Evolutionary conservation across 2,113 vertebrate species (phyloP).

Genomic region (Leptobrachium leishanense): DNA sequence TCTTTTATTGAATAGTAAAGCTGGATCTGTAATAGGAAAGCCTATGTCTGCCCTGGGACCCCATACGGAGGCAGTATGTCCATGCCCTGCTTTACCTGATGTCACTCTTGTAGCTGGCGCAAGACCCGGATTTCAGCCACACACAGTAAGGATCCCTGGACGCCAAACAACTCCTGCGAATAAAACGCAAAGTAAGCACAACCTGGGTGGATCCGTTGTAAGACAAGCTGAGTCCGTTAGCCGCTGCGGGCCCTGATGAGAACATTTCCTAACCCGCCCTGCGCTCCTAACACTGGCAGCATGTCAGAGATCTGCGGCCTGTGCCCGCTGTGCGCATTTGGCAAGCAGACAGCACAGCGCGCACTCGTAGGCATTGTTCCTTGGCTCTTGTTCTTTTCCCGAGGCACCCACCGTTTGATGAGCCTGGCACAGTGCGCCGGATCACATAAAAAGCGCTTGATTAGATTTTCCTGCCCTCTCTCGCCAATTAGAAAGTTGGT

Average conservation of each 20-base stretch:
- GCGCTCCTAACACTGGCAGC: neutral
- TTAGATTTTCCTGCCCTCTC: neutral
- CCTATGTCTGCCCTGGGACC: neutral
- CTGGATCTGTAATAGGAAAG: too few species aligned
- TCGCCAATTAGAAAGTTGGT: constrained; percentile 2
- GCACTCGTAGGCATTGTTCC: neutral
- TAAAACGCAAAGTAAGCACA: neutral
- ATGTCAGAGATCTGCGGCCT: constrained; percentile 9
- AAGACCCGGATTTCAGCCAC: constrained; percentile 77
- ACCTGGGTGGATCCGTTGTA: neutral
- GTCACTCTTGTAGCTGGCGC: constrained; percentile 66
- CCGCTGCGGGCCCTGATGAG: neutral
- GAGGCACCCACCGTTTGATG: neutral
- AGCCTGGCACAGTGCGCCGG: constrained; percentile 4
- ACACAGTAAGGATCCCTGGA: constrained; percentile 86
- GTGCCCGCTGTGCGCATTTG: neutral
- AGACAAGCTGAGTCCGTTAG: neutral
- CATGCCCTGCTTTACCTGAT: constrained; percentile 65
- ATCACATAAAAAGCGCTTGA: neutral
- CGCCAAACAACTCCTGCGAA: constrained; percentile 78
- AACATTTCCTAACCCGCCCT: neutral
- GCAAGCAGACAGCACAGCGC: neutral
- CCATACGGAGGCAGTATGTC: neutral
- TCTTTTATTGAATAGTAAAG: too few species aligned
- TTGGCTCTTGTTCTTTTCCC: neutral